phyloP scores from a whole-genome alignment of 2,113 vertebrate genomes.

The Gopherus evgoodei region DNA sequence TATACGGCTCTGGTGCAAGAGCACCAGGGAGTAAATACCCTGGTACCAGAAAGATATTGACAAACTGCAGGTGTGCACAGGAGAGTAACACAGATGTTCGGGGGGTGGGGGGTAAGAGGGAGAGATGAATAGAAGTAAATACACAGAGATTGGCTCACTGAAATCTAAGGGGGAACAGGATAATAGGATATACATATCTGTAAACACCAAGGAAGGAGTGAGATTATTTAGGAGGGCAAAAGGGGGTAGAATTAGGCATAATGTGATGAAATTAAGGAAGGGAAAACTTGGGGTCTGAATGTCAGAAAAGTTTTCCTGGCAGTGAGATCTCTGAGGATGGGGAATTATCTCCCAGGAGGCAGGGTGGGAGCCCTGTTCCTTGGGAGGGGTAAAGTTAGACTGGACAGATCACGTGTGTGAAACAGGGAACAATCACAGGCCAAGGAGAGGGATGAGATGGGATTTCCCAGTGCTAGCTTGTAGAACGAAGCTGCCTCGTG shows the following conservation, averaged over 20 bases:
- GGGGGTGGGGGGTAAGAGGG: neutral
- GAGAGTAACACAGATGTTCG: neutral
- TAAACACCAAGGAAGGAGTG: neutral
- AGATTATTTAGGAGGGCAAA: neutral
- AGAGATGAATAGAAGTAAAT: neutral
- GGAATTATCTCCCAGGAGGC: neutral
- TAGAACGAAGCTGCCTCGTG: neutral
- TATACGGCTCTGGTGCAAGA: neutral
- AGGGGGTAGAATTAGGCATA: neutral
- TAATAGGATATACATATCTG: fast-evolving
- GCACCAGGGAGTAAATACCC: neutral
- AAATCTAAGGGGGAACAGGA: fast-evolving
- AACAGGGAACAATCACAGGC: neutral
- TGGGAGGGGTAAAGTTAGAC: neutral
- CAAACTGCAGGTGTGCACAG: neutral
- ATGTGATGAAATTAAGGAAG: neutral
- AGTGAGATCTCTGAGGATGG: neutral
- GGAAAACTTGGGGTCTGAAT: neutral
- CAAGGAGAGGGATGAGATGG: neutral
- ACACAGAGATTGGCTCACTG: neutral
- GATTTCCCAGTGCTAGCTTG: neutral
- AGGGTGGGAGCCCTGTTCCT: neutral
- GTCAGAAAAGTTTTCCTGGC: neutral
- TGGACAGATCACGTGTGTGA: neutral
- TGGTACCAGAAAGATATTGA: neutral